These are phyloP conservation scores for Metopia argyrocephala DNA, from an alignment of 2,888 invertebrate species.

Conservation along the genomic window DNA sequence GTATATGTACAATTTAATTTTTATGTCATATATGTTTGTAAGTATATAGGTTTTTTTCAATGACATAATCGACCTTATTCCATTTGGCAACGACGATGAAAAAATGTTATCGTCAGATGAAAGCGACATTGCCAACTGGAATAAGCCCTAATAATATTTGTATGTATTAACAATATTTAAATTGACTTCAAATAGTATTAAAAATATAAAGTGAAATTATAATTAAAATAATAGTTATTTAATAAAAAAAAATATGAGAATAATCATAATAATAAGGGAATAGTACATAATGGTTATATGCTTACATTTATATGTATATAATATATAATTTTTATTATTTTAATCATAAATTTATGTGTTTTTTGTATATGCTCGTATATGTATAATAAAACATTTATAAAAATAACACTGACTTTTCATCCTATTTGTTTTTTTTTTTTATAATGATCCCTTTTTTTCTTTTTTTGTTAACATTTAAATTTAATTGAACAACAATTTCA, in stretches of 20 bases:
- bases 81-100: too few species aligned
- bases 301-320: slow-evolving; percentile 6
- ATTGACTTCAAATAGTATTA: slow-evolving; percentile 43
- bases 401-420: slow-evolving; percentile 43
- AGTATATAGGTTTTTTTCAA: too few species aligned
- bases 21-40: too few species aligned
- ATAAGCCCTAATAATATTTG: too few species aligned
- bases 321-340: background rate
- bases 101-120: too few species aligned
- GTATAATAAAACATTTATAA: slow-evolving; percentile 44
- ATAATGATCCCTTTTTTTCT: slow-evolving; percentile 2
- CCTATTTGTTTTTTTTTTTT: background rate
- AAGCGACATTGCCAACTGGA: too few species aligned
- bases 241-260: background rate
- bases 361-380: background rate
- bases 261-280: too few species aligned
- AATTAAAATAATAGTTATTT: slow-evolving; percentile 1
- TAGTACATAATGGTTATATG: background rate
- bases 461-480: slow-evolving; percentile 23
- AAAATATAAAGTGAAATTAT: slow-evolving; percentile 1
- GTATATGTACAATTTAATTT: too few species aligned
- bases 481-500: slow-evolving; percentile 14
- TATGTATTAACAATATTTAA: slow-evolving; percentile 20
- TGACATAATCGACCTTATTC: too few species aligned
- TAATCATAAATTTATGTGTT: background rate